Conservation (phyloP, 2,797 vertebrate genomes). For the Cephalopachus bancanus region DNA sequence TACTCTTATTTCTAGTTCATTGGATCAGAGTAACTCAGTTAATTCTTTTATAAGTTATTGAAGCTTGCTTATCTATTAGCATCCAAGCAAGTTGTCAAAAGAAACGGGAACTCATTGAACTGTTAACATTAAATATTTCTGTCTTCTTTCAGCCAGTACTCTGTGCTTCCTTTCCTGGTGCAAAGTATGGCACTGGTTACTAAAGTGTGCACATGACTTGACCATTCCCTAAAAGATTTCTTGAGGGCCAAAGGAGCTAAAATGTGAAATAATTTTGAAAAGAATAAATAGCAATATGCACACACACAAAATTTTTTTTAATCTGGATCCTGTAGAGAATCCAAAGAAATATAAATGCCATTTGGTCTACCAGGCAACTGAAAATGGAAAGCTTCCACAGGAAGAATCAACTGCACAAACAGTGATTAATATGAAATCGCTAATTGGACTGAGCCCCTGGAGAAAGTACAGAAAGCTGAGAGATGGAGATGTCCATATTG, state of each 20-base stretch:
- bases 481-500: slow-evolving; percentile 73
- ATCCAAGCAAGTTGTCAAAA: slow-evolving; percentile 21
- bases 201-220: neutral
- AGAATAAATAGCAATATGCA: neutral
- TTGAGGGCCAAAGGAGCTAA: neutral
- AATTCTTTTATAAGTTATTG: neutral
- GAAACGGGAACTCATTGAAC: neutral
- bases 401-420: slow-evolving; percentile 68
- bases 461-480: slow-evolving; percentile 76
- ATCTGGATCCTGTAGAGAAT: neutral
- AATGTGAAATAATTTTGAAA: slow-evolving; percentile 49
- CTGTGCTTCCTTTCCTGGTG: slow-evolving; percentile 35
- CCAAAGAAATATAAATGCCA: neutral
- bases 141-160: slow-evolving; percentile 22
- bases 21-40: neutral
- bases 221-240: neutral
- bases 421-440: slow-evolving; percentile 79
- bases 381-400: slow-evolving; percentile 69
- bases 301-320: neutral
- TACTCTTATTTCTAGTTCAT: neutral
- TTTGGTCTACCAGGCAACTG: slow-evolving; percentile 58
- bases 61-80: slow-evolving; percentile 1
- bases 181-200: neutral
- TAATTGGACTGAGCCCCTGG: slow-evolving; percentile 83
- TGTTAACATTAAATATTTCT: slow-evolving; percentile 28